Evolutionary conservation across 2,888 invertebrate species (phyloP).

Genomic region (Apotomis capreana): DNA sequence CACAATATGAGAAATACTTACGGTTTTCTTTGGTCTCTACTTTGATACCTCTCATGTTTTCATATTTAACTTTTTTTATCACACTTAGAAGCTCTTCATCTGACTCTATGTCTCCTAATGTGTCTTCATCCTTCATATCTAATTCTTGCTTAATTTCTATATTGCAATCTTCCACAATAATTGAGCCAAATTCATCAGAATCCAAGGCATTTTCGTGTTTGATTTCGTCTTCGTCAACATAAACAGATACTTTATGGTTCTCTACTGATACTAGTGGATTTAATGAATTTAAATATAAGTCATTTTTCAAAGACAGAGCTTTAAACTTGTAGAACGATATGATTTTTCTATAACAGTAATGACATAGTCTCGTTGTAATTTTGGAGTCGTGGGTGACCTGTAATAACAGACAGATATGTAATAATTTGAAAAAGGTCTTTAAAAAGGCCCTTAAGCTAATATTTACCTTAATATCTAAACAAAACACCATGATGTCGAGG

Average conservation of each 20-base stretch:
- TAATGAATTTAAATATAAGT: conserved; percentile 56
- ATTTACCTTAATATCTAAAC: conserved; percentile 66
- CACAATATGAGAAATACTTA: conserved; percentile 43
- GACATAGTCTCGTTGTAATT: conserved; percentile 63
- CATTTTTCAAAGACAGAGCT: conserved; percentile 61
- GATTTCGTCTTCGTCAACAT: conserved; percentile 35
- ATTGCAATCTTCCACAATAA: conserved; percentile 44
- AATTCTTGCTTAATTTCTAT: conserved; percentile 50
- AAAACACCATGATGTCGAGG: conserved; percentile 62
- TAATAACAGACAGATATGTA: conserved; percentile 36
- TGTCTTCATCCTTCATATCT: conserved; percentile 42
- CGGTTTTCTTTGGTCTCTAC: conserved; percentile 58
- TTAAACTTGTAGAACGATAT: conserved; percentile 67
- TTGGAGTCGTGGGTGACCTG: conserved; percentile 60
- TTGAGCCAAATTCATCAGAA: conserved; percentile 39
- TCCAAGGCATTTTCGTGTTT: conserved; percentile 41
- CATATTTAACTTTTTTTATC: conserved; percentile 58
- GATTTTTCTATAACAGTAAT: conserved; percentile 63
- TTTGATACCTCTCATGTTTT: conserved; percentile 49
- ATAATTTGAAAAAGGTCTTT: conserved; percentile 16
- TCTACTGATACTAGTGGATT: conserved; percentile 38
- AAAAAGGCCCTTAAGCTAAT: conserved; percentile 2
- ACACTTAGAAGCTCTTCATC: conserved; percentile 70
- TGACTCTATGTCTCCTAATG: conserved; percentile 51
- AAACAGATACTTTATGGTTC: conserved; percentile 49